These are phyloP conservation scores for Pentamera pediparva DNA, from an alignment of 53 echinoderm and acorn worm genomes.

Conservation along the genomic window DNA sequence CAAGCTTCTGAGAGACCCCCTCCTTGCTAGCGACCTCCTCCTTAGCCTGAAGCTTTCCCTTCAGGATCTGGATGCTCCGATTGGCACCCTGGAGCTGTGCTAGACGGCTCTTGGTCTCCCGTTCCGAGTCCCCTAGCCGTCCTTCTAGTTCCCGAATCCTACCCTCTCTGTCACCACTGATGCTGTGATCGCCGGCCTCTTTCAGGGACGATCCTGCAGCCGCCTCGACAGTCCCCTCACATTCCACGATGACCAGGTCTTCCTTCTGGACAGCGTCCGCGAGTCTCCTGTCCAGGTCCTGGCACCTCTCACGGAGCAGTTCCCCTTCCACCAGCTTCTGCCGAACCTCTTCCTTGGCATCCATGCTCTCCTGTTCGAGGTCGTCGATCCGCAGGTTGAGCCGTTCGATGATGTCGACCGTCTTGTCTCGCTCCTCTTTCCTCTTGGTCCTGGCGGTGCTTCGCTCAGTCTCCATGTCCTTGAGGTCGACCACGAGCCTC, in stretches of 20 bases:
- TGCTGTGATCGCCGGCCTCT: background rate
- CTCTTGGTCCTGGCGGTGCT: constrained; percentile 39
- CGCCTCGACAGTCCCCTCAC: background rate
- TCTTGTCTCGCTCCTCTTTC: constrained; percentile 61
- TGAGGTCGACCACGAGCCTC: constrained; percentile 54
- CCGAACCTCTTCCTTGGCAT: constrained; percentile 34
- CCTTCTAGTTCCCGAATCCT: background rate
- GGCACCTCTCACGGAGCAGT: background rate
- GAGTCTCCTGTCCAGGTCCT: constrained; percentile 15
- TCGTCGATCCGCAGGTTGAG: constrained; percentile 51
- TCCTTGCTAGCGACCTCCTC: constrained; percentile 14
- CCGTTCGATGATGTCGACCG: constrained; percentile 43
- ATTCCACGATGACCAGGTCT: constrained; percentile 7
- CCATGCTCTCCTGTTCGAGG: constrained; percentile 56
- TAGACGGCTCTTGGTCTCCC: constrained; percentile 1
- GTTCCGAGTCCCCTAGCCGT: background rate
- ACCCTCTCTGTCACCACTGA: background rate
- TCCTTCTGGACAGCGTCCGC: background rate
- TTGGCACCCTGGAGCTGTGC: constrained; percentile 34
- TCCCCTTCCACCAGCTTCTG: background rate
- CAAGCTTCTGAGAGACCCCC: constrained; percentile 39
- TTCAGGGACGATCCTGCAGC: background rate
- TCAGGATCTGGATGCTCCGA: constrained; percentile 23
- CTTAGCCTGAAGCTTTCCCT: constrained; percentile 36
- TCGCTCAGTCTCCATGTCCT: constrained; percentile 53